Percentiles rank a stretch among this genome's conserved stretches.
Conservation (phyloP, 2,113 vertebrate species). For the Vulpes lagopus region DNA sequence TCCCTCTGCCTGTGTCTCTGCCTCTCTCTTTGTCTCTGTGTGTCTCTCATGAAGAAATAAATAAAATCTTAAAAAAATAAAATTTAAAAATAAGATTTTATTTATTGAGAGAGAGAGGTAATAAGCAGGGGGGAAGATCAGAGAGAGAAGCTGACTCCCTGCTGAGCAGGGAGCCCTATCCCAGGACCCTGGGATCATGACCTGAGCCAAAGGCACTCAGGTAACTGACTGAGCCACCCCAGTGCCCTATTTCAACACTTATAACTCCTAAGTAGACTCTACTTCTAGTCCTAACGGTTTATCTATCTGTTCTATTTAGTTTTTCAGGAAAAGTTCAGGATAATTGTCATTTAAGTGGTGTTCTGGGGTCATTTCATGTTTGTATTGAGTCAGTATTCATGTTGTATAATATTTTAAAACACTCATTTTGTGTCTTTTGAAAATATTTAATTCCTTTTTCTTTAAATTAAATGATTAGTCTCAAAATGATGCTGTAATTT, state of each 20-base stretch:
- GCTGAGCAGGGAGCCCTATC: too few species aligned
- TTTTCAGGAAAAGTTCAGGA: conserved; percentile 19
- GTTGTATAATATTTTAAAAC: neutral
- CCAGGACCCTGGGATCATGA: too few species aligned
- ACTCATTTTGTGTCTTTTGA: neutral
- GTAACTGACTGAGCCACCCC: too few species aligned
- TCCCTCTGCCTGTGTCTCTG: too few species aligned
- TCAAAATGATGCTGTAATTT: neutral
- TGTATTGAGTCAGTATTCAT: neutral
- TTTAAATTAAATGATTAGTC: conserved; percentile 35
- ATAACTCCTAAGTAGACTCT: neutral
- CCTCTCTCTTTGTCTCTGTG: too few species aligned
- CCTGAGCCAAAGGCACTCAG: too few species aligned
- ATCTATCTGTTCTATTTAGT: conserved; percentile 1
- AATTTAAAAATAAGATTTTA: too few species aligned
- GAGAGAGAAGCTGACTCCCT: too few species aligned
- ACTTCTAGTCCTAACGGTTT: neutral
- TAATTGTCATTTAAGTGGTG: neutral
- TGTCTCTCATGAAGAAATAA: too few species aligned
- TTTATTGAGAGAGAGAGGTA: too few species aligned
- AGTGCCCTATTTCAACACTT: neutral
- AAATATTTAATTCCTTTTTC: conserved; percentile 25
- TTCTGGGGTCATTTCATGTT: neutral
- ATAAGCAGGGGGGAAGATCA: too few species aligned
- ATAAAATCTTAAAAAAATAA: too few species aligned